These are phyloP conservation scores for Cyanistes caeruleus DNA, from an alignment of 2,113 vertebrate genomes.

Conservation along the genomic window DNA sequence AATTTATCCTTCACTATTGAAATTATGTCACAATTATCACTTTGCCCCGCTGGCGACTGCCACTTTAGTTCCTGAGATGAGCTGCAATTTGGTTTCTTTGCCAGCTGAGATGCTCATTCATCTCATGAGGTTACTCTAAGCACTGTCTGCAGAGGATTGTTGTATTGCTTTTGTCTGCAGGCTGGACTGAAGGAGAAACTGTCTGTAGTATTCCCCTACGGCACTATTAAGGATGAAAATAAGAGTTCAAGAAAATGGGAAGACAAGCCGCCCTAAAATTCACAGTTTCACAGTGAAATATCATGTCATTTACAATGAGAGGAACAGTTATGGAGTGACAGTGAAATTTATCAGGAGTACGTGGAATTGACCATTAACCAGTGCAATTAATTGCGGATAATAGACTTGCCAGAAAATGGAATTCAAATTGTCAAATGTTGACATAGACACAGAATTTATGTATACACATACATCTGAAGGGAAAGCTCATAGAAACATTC, in stretches of 20 bases:
- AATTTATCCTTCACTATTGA: not conserved
- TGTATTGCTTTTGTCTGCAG: not conserved
- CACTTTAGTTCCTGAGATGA: not conserved
- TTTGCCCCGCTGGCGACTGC: not conserved
- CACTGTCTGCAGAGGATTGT: not conserved
- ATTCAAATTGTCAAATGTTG: not conserved
- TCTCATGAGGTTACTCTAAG: not conserved
- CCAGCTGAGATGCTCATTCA: not conserved
- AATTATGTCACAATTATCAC: not conserved
- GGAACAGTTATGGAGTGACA: not conserved
- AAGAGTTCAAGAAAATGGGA: not conserved
- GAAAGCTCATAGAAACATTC: not conserved
- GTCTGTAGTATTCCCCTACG: not conserved
- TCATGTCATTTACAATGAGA: not conserved
- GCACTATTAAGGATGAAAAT: not conserved
- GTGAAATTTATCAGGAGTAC: not conserved
- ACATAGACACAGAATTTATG: not conserved
- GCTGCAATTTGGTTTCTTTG: slow-evolving; percentile 13
- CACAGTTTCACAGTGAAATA: not conserved
- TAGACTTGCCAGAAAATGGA: not conserved
- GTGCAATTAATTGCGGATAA: not conserved
- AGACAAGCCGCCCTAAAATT: not conserved
- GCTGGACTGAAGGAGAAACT: not conserved
- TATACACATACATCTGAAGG: not conserved
- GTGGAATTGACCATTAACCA: not conserved